phyloP scores from a whole-genome alignment of 2,888 invertebrate species.

The Sepioteuthis lessoniana region DNA sequence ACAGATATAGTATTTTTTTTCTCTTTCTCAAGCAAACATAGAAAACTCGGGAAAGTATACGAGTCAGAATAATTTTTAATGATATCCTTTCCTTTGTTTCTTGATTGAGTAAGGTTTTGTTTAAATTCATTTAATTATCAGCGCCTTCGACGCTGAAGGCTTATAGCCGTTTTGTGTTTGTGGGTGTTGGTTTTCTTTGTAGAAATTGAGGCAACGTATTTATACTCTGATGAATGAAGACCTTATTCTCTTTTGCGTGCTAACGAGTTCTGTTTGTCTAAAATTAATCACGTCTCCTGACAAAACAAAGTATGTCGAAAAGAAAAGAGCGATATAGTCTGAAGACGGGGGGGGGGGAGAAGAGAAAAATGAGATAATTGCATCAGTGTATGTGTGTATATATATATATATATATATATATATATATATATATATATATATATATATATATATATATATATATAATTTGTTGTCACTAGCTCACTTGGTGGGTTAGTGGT shows the following conservation, averaged over 20 bases:
- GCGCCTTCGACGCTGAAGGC: constrained; percentile 33
- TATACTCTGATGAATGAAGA: constrained; percentile 10
- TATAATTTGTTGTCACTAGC: no score
- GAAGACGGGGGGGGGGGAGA: neutral
- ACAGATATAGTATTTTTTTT: neutral
- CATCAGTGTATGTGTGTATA: no score
- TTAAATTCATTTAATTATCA: neutral
- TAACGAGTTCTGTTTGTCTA: neutral
- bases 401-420: no score
- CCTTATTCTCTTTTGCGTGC: neutral
- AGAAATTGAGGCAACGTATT: neutral
- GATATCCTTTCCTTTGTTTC: neutral
- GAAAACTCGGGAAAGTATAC: neutral
- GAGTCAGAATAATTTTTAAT: constrained; percentile 1
- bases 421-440: no score
- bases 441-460: no score
- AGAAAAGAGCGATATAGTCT: neutral
- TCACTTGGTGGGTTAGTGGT: no score
- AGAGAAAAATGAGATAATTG: neutral
- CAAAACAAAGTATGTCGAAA: neutral
- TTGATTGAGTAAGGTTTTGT: neutral
- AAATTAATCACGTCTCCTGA: neutral
- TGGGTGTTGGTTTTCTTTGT: neutral
- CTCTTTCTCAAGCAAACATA: neutral
- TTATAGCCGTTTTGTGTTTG: neutral